Conservation (phyloP, 2,113 vertebrate genomes). For the Verasper variegatus region DNA sequence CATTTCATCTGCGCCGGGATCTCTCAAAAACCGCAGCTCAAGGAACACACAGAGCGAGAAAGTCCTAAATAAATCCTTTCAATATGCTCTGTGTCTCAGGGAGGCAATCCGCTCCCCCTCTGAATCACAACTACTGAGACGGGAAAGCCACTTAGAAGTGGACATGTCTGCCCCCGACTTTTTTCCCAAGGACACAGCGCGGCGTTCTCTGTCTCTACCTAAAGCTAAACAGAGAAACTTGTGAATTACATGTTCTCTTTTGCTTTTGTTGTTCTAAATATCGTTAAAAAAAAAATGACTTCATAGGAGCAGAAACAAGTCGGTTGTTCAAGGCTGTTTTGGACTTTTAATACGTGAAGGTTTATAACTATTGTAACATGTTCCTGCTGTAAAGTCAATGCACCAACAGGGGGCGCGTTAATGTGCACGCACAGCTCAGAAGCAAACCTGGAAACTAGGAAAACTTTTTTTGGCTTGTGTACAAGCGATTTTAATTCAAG, state of each 20-base stretch:
- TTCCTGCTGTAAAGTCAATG: too few relatives aligned
- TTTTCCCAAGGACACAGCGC: slow-evolving; percentile 52
- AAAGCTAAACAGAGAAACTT: slow-evolving; percentile 27
- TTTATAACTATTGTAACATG: too few relatives aligned
- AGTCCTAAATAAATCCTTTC: slow-evolving; percentile 61
- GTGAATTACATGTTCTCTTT: neutral
- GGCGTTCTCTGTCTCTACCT: slow-evolving; percentile 15
- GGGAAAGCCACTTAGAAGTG: slow-evolving; percentile 49
- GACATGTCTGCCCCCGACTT: slow-evolving; percentile 53
- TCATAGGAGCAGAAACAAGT: too few relatives aligned
- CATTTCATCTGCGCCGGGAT: slow-evolving; percentile 49
- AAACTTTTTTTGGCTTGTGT: too few relatives aligned
- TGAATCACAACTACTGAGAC: slow-evolving; percentile 39
- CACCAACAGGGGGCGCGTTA: too few relatives aligned
- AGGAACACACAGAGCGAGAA: slow-evolving; percentile 48
- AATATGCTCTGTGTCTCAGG: slow-evolving; percentile 49
- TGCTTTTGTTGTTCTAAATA: neutral
- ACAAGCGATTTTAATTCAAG: too few relatives aligned
- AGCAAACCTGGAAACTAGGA: too few relatives aligned
- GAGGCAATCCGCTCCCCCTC: slow-evolving; percentile 5
- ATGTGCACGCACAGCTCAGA: too few relatives aligned
- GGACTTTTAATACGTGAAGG: too few relatives aligned
- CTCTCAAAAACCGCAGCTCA: slow-evolving; percentile 53
- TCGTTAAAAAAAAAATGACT: neutral
- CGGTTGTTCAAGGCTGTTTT: too few relatives aligned